Percentiles rank a stretch among this genome's conserved stretches.
phyloP scores from a whole-genome alignment of 37 sponge, comb jelly and placozoan species.

The Theonella swinhoei region DNA sequence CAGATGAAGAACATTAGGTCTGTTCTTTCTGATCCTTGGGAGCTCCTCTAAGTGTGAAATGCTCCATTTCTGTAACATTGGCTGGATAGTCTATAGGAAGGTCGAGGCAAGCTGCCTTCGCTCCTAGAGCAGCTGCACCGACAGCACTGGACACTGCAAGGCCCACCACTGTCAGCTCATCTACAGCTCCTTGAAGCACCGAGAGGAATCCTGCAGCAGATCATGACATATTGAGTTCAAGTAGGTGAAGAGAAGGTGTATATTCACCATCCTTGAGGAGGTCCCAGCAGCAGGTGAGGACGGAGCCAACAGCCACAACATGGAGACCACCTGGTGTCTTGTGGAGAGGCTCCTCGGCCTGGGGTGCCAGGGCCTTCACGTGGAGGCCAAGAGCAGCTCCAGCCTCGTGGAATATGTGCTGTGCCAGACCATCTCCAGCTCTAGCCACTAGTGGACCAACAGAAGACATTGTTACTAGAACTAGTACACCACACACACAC shows the following conservation, averaged over 20 bases:
- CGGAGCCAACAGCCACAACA: constrained; percentile 65
- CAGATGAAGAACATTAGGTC: too few relatives aligned
- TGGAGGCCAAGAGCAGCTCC: constrained; percentile 68
- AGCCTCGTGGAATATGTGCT: constrained; percentile 62
- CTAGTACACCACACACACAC: neutral
- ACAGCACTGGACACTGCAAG: constrained; percentile 63
- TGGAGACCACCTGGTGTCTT: constrained; percentile 57
- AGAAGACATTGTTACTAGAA: too few relatives aligned
- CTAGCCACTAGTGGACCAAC: constrained; percentile 44
- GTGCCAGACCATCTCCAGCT: constrained; percentile 43
- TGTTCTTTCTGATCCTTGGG: too few relatives aligned
- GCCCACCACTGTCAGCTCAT: constrained; percentile 37
- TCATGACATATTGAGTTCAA: neutral
- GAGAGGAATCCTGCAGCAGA: constrained; percentile 54
- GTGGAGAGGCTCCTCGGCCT: constrained; percentile 57
- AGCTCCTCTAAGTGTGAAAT: too few relatives aligned
- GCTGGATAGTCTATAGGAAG: constrained; percentile 71
- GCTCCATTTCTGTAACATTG: constrained; percentile 40
- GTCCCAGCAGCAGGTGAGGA: constrained; percentile 66
- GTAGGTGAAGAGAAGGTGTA: neutral
- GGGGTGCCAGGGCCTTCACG: constrained; percentile 67
- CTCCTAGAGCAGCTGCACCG: constrained; percentile 87
- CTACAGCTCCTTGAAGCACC: constrained; percentile 5
- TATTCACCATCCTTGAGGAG: constrained; percentile 72
- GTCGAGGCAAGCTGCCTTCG: constrained; percentile 47